Conservation (phyloP, 1,140 invertebrate genomes). For the Eurosta solidaginis region DNA sequence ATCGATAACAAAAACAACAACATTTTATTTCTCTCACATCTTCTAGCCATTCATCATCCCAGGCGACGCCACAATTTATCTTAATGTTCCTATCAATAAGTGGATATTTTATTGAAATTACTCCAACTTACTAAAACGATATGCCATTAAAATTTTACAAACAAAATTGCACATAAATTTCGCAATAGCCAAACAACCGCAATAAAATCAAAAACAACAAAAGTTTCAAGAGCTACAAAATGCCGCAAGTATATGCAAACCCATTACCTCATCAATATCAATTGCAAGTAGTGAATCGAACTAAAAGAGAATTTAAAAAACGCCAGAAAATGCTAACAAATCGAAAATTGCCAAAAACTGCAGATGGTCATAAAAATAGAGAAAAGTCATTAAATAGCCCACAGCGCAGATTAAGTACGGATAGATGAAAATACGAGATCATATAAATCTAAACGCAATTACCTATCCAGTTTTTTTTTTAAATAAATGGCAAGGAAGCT, state of each 20-base stretch:
- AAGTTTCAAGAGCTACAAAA: background rate
- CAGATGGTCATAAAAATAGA: background rate
- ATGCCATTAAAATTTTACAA: slow-evolving; percentile 1
- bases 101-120: background rate
- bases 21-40: no score
- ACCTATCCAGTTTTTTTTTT: slow-evolving; percentile 11
- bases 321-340: background rate
- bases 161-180: slow-evolving; percentile 22
- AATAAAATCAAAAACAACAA: background rate
- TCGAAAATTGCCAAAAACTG: background rate
- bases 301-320: background rate
- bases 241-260: background rate
- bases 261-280: slow-evolving; percentile 11
- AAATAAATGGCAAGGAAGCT: background rate
- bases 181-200: slow-evolving; percentile 5
- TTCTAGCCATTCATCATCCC: background rate
- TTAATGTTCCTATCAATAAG: slow-evolving; percentile 11
- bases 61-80: background rate
- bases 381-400: background rate
- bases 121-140: background rate
- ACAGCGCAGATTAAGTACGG: background rate
- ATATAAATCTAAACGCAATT: slow-evolving; percentile 25
- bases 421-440: background rate
- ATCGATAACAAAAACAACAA: no score
- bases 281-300: background rate